phyloP scores from a whole-genome alignment of 2,888 invertebrate species.

The Diaphora mendica region DNA sequence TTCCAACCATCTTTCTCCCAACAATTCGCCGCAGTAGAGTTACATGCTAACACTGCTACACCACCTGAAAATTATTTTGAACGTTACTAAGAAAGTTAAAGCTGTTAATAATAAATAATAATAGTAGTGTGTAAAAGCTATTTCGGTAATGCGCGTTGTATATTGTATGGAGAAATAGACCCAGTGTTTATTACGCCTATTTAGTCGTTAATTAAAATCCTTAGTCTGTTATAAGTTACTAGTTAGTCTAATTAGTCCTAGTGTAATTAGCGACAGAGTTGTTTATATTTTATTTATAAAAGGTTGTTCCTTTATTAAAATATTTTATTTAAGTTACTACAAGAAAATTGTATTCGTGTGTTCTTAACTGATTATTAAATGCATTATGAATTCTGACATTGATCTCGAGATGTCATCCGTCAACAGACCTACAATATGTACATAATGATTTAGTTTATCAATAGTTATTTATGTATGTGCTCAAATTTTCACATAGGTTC shows the following conservation, averaged over 20 bases:
- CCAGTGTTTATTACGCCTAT: background rate
- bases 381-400: background rate
- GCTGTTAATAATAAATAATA: background rate
- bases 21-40: slow-evolving; percentile 73
- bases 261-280: background rate
- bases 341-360: background rate
- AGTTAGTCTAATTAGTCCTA: background rate
- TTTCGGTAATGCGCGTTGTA: background rate
- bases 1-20: slow-evolving; percentile 77
- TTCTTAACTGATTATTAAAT: background rate
- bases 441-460: background rate
- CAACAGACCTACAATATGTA: background rate
- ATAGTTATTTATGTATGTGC: background rate
- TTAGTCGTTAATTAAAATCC: background rate
- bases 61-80: slow-evolving; percentile 60
- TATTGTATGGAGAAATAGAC: background rate
- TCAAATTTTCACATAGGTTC: background rate
- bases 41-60: slow-evolving; percentile 78
- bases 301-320: background rate
- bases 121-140: background rate
- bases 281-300: background rate
- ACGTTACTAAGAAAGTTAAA: background rate
- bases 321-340: background rate
- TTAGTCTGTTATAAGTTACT: background rate
- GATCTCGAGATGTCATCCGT: background rate